Conservation (phyloP, 1,140 invertebrate species). For the Formica selysi region DNA sequence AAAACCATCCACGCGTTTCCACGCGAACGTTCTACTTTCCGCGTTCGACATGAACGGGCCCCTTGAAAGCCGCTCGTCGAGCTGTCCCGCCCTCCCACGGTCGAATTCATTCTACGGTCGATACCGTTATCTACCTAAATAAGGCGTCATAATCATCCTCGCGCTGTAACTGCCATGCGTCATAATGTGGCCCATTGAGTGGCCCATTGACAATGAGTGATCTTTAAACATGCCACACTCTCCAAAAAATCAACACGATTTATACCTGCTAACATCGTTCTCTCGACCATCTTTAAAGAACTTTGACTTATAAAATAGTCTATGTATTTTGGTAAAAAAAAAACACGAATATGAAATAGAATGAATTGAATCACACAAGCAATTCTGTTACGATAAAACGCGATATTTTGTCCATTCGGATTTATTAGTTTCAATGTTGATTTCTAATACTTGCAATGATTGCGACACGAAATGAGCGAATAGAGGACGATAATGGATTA, state of each 20-base stretch:
- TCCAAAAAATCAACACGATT: slow-evolving; percentile 19
- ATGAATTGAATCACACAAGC: not conserved
- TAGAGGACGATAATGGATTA: not conserved
- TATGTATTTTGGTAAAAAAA: not conserved
- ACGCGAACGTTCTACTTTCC: slow-evolving; percentile 51
- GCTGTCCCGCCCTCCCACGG: slow-evolving; percentile 20
- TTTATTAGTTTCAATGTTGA: not conserved
- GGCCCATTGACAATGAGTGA: slow-evolving; percentile 16
- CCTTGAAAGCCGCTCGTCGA: slow-evolving; percentile 22
- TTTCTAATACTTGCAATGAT: not conserved
- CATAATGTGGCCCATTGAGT: not conserved
- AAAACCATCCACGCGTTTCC: slow-evolving; percentile 29
- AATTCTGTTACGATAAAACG: not conserved
- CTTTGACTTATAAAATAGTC: slow-evolving; percentile 14
- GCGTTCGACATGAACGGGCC: slow-evolving; percentile 11
- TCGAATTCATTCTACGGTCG: slow-evolving; percentile 40
- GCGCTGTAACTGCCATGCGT: slow-evolving; percentile 17
- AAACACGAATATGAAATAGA: not conserved
- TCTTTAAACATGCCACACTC: slow-evolving; percentile 40
- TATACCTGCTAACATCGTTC: not conserved
- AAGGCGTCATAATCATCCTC: slow-evolving; percentile 27
- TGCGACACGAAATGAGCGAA: not conserved
- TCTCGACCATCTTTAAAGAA: slow-evolving; percentile 46
- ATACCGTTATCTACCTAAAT: slow-evolving; percentile 41
- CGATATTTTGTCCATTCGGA: not conserved